Evolutionary conservation across 1,140 invertebrate species (phyloP).

Genomic region (Drosophila kikkawai): DNA sequence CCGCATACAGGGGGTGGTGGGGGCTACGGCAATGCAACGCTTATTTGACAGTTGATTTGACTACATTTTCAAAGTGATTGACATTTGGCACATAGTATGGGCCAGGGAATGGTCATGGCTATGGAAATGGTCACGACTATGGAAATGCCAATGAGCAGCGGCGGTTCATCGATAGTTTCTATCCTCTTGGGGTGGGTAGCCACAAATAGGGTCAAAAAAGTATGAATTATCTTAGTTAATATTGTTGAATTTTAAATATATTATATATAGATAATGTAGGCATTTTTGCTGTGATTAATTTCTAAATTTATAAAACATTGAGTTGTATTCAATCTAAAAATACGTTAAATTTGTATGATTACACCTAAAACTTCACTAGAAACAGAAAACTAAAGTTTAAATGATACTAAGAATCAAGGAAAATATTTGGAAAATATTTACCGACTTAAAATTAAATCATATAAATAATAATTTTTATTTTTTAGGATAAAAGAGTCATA

Average conservation of each 20-base stretch:
- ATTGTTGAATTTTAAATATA: neutral
- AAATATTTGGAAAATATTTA: neutral
- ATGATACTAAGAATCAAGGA: too few relatives aligned
- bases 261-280: accelerated
- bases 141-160: slow-evolving; percentile 29
- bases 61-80: slow-evolving; percentile 80
- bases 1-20: slow-evolving; percentile 4
- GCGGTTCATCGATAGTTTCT: neutral
- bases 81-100: slow-evolving; percentile 72
- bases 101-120: slow-evolving; percentile 38
- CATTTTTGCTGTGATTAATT: neutral
- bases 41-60: slow-evolving; percentile 83
- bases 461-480: neutral
- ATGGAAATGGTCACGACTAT: slow-evolving; percentile 39
- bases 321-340: too few relatives aligned
- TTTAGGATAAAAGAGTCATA: neutral
- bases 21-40: slow-evolving; percentile 56
- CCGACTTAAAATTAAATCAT: neutral
- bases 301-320: too few relatives aligned
- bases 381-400: too few relatives aligned
- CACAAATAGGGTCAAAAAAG: neutral
- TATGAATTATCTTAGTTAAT: neutral
- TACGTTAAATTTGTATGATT: too few relatives aligned
- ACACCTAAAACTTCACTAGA: too few relatives aligned
- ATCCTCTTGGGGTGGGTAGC: neutral